A percentile compares a stretch with the other conserved stretches of the same genome.
Evolutionary conservation across 1,140 invertebrate species (phyloP).

Genomic region (Aphaenogaster ashmeadi): DNA sequence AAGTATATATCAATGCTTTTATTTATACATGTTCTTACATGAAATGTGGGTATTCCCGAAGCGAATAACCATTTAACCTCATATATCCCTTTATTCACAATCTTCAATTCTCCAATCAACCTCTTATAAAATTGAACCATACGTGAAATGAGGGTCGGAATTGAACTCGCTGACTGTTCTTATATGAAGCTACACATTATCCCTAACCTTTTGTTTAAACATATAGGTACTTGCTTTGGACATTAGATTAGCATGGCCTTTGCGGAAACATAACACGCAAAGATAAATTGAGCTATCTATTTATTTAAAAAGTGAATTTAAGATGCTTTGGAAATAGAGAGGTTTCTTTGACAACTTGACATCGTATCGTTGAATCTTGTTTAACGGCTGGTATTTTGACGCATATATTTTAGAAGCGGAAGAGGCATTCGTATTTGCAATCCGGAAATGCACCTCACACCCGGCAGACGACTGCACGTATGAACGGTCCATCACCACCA

Average conservation of each 20-base stretch:
- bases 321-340: not conserved
- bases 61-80: not conserved
- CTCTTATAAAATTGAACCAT: not conserved
- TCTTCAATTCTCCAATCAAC: not conserved
- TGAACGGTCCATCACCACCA: conserved; percentile 83
- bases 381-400: not conserved
- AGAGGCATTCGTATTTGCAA: conserved; percentile 84
- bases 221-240: not conserved
- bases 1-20: conserved; percentile 59
- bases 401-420: conserved; percentile 84
- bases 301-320: conserved; percentile 21
- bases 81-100: not conserved
- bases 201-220: not conserved
- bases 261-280: not conserved
- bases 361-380: not conserved
- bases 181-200: not conserved
- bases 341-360: not conserved
- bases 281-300: conserved; percentile 1
- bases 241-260: not conserved
- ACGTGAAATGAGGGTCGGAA: not conserved
- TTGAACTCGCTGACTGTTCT: not conserved
- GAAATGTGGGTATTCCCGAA: not conserved
- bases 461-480: conserved; percentile 84
- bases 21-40: conserved; percentile 46
- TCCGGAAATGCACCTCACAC: conserved; percentile 87